Evolutionary conservation across 2,888 invertebrate species (phyloP).

Genomic region (Drepana falcataria): DNA sequence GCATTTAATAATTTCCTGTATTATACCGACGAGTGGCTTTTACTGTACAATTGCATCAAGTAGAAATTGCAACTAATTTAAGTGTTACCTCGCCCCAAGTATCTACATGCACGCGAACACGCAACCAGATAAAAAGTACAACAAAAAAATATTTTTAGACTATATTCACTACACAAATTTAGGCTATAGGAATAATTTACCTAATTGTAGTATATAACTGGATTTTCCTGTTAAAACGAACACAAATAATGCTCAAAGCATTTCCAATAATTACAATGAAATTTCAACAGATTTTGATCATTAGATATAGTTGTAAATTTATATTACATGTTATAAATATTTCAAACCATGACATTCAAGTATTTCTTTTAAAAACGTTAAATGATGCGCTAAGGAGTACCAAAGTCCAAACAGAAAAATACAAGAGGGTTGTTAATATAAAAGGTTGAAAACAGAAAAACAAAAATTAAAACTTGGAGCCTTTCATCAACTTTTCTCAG

Average conservation of each 20-base stretch:
- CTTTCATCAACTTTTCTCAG: conserved; percentile 59
- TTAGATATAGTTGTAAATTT: too few relatives aligned
- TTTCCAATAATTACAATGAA: too few relatives aligned
- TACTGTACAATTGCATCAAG: conserved; percentile 30
- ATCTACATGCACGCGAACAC: conserved; percentile 69
- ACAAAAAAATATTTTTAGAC: conserved; percentile 6
- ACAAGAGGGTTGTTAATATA: conserved; percentile 49
- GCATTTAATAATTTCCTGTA: conserved; percentile 61
- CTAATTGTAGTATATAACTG: neutral
- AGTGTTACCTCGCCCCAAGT: conserved; percentile 67
- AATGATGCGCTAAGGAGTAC: conserved; percentile 16
- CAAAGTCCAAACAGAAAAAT: conserved; percentile 31
- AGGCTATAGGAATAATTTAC: too few relatives aligned
- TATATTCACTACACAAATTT: too few relatives aligned
- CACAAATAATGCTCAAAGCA: neutral
- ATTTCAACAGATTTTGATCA: too few relatives aligned
- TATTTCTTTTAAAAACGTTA: conserved; percentile 9
- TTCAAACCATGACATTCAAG: too few relatives aligned
- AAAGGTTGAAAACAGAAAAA: conserved; percentile 59
- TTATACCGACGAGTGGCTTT: conserved; percentile 58
- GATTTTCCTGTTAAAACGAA: neutral
- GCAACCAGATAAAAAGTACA: conserved; percentile 32
- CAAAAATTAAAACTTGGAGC: conserved; percentile 63
- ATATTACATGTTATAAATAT: too few relatives aligned
- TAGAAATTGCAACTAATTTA: conserved; percentile 76